Percentiles rank a stretch among this genome's conserved stretches.
Conservation (phyloP, 2,888 invertebrate genomes). For the Dasysyrphus tricinctus region DNA sequence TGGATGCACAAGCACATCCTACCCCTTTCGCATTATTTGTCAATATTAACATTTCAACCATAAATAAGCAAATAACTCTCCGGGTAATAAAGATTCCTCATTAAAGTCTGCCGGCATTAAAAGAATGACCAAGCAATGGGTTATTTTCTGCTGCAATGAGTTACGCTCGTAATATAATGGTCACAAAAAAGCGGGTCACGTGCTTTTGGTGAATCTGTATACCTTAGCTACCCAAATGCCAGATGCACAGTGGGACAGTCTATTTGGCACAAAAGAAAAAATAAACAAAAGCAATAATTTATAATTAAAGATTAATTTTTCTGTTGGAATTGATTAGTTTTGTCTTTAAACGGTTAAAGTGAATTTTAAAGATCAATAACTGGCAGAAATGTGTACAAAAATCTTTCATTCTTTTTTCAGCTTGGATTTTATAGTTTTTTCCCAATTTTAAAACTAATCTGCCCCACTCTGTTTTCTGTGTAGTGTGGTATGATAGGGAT, state of each 20-base stretch:
- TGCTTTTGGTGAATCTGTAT: constrained; percentile 30
- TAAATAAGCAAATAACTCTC: constrained; percentile 64
- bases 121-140: constrained; percentile 48
- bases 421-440: background rate
- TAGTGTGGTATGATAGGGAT: background rate
- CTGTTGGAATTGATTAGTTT: background rate
- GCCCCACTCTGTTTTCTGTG: background rate
- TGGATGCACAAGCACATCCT: background rate
- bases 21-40: constrained; percentile 48
- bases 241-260: background rate
- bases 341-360: background rate
- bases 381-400: too few relatives aligned
- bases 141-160: constrained; percentile 19
- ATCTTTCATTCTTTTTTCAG: too few relatives aligned
- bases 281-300: background rate
- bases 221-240: background rate
- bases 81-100: constrained; percentile 64
- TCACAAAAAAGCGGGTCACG: constrained; percentile 67
- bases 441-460: background rate
- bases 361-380: background rate
- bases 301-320: background rate
- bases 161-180: constrained; percentile 51
- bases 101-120: constrained; percentile 54
- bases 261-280: too few relatives aligned
- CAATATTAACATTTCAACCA: constrained; percentile 67